Percentiles rank a stretch among this genome's conserved stretches.
phyloP scores from a whole-genome alignment of 92 coral and sea anemone species.

The Desmophyllum pertusum region DNA sequence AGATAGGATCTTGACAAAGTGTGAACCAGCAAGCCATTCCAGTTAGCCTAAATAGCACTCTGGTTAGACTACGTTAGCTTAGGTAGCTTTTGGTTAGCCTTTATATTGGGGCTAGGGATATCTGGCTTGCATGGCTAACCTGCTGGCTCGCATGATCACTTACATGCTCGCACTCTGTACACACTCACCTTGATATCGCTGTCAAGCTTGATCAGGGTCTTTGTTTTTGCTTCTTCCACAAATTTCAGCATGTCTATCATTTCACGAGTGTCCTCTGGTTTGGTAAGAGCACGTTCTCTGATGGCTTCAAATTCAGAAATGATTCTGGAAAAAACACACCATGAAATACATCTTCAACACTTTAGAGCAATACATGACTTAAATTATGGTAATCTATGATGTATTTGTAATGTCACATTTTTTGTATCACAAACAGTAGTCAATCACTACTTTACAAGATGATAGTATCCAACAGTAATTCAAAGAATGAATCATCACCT shows the following conservation, averaged over 20 bases:
- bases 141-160: too few species aligned
- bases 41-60: too few species aligned
- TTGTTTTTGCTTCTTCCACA: slow-evolving; percentile 87
- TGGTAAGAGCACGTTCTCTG: slow-evolving; percentile 82
- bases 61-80: too few species aligned
- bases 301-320: slow-evolving; percentile 90
- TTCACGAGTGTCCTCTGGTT: slow-evolving; percentile 95
- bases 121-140: too few species aligned
- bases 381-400: too few species aligned
- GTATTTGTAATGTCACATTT: not conserved
- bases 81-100: too few species aligned
- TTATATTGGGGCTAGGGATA: too few species aligned
- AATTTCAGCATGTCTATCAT: slow-evolving; percentile 97
- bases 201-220: slow-evolving; percentile 82
- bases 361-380: not conserved
- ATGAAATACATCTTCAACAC: not conserved
- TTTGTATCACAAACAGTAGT: not conserved
- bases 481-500: slow-evolving; percentile 33
- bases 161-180: too few species aligned
- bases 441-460: not conserved
- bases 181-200: slow-evolving; percentile 82
- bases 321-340: slow-evolving; percentile 41
- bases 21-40: too few species aligned
- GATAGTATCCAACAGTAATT: not conserved
- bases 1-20: too few species aligned